phyloP scores from a whole-genome alignment of 2,113 vertebrate genomes.

The Daubentonia madagascariensis region DNA sequence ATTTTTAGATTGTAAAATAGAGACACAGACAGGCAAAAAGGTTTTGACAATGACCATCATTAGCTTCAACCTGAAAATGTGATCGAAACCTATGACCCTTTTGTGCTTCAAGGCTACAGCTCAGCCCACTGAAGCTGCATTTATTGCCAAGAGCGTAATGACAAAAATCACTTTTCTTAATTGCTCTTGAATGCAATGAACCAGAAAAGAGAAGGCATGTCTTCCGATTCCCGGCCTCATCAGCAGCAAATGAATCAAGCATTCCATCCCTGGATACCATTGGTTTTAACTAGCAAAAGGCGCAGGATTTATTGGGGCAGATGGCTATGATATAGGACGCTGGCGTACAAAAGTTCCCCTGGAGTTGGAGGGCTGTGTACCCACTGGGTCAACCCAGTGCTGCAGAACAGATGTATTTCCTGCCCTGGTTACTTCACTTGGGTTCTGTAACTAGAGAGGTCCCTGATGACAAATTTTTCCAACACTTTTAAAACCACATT shows the following conservation, averaged over 20 bases:
- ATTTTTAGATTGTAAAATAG: not conserved
- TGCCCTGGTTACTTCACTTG: constrained; percentile 44
- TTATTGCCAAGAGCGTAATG: not conserved
- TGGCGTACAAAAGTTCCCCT: not conserved
- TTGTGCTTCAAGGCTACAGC: not conserved
- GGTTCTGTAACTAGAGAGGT: constrained; percentile 67
- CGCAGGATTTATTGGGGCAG: constrained; percentile 17
- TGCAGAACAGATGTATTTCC: constrained; percentile 59
- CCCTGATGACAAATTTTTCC: constrained; percentile 65
- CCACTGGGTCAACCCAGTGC: not conserved
- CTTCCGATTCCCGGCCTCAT: not conserved
- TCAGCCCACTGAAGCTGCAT: not conserved
- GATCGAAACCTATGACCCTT: not conserved
- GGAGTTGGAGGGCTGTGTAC: not conserved
- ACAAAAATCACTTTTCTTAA: not conserved
- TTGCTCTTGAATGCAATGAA: constrained; percentile 28
- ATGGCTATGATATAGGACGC: not conserved
- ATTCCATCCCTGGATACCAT: not conserved
- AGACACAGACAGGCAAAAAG: not conserved
- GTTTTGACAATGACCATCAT: not conserved
- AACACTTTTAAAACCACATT: constrained; percentile 69
- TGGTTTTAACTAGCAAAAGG: not conserved
- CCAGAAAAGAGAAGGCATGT: constrained; percentile 27
- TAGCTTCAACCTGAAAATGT: not conserved
- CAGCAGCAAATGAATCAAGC: not conserved